Conservation (phyloP, 2,113 vertebrate genomes). For the Tapirus terrestris region DNA sequence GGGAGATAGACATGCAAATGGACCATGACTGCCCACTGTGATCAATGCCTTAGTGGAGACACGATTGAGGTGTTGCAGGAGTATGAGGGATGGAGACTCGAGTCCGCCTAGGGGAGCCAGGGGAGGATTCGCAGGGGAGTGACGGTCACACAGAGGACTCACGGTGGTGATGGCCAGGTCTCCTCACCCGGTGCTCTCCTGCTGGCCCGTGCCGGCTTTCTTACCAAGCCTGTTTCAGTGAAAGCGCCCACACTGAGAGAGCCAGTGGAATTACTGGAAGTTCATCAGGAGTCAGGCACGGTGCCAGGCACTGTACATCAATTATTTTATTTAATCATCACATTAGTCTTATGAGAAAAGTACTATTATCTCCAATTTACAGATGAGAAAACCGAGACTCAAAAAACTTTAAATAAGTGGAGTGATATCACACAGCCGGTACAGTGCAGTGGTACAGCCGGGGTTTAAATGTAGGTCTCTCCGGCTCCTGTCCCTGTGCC, state of each 20-base stretch:
- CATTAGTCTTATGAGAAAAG: background rate
- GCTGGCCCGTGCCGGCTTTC: too few species aligned
- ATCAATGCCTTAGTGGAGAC: background rate
- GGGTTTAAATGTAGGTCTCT: background rate
- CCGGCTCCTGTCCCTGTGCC: too few species aligned
- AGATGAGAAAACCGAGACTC: background rate
- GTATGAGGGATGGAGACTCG: background rate
- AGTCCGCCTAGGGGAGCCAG: background rate
- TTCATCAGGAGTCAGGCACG: background rate
- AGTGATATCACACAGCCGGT: background rate
- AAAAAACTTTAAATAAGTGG: background rate
- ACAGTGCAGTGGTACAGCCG: accelerated
- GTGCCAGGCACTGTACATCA: background rate
- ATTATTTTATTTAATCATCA: background rate
- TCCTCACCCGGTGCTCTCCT: too few species aligned
- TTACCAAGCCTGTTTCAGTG: background rate
- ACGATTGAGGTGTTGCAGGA: background rate
- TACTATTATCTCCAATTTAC: background rate
- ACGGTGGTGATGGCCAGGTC: too few species aligned
- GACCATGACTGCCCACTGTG: background rate
- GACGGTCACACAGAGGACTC: background rate
- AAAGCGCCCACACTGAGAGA: background rate
- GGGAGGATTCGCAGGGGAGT: background rate
- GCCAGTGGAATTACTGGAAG: background rate
- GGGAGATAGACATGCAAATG: background rate